Conservation (phyloP, 92 coral and sea anemone genomes). For the Blastomussa wellsi region DNA sequence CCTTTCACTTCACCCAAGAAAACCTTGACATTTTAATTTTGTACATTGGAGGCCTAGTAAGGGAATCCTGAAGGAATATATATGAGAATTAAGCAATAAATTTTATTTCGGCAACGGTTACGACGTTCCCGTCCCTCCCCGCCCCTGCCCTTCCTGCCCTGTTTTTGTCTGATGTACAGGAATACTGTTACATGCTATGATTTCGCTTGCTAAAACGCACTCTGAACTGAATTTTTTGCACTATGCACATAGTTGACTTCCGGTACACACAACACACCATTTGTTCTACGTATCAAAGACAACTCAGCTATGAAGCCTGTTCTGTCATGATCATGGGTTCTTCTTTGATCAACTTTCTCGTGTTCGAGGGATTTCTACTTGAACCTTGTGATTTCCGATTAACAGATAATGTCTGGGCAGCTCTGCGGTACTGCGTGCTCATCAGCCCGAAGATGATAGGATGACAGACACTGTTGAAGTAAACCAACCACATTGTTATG, state of each 20-base stretch:
- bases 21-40: not conserved
- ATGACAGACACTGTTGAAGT: conserved; percentile 67
- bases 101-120: too few relatives aligned
- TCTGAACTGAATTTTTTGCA: not conserved
- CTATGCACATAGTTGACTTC: not conserved
- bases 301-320: conserved; percentile 1
- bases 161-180: not conserved
- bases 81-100: too few relatives aligned
- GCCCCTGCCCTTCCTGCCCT: too few relatives aligned
- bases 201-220: not conserved
- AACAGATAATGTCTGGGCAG: conserved; percentile 59
- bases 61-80: not conserved
- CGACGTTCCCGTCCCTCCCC: too few relatives aligned
- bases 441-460: conserved; percentile 76
- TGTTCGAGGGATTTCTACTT: conserved; percentile 10
- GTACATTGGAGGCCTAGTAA: not conserved
- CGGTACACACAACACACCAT: not conserved
- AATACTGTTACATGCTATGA: not conserved
- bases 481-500: conserved; percentile 53
- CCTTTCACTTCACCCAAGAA: not conserved
- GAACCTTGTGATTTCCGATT: conserved; percentile 7
- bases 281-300: not conserved
- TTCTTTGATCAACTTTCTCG: not conserved
- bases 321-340: conserved; percentile 21
- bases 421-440: conserved; percentile 73